These are phyloP conservation scores for Pachliopta kotzebuea DNA, from an alignment of 2,888 invertebrate species.

Conservation along the genomic window DNA sequence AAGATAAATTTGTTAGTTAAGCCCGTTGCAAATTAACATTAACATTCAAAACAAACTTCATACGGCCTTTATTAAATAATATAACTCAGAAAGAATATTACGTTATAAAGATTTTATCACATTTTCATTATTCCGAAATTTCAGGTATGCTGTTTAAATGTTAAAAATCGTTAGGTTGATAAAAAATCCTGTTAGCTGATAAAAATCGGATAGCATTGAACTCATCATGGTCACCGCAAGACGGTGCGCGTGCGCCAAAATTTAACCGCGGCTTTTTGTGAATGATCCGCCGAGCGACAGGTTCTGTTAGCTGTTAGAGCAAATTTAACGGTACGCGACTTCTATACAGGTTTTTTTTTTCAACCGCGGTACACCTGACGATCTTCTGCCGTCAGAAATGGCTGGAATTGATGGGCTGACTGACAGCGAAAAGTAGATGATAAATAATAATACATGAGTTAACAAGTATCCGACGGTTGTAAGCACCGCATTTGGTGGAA, in stretches of 20 bases:
- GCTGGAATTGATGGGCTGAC: conserved; percentile 11
- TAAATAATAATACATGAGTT: not conserved
- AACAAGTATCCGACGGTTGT: no score
- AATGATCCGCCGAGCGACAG: conserved; percentile 60
- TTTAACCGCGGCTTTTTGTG: conserved; percentile 64
- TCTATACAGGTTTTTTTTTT: conserved; percentile 54
- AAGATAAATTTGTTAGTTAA: no score
- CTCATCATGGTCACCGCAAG: conserved; percentile 48
- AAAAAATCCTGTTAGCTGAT: conserved; percentile 20
- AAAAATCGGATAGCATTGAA: conserved; percentile 20
- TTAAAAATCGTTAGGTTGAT: not conserved
- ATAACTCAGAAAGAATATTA: not conserved
- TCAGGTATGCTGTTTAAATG: not conserved
- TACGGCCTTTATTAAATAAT: no score
- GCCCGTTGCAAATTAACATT: no score
- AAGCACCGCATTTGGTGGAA: no score
- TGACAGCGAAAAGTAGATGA: conserved; percentile 3
- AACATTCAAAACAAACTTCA: not conserved
- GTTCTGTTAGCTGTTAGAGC: conserved; percentile 63
- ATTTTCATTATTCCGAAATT: not conserved
- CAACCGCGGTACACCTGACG: conserved; percentile 41
- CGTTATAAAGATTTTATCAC: not conserved
- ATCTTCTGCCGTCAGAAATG: conserved; percentile 38
- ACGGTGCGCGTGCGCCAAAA: conserved; percentile 61
- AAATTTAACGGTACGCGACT: conserved; percentile 68